phyloP scores from a whole-genome alignment of 2,113 vertebrate species.

The Cyphomyrus discorhynchus region DNA sequence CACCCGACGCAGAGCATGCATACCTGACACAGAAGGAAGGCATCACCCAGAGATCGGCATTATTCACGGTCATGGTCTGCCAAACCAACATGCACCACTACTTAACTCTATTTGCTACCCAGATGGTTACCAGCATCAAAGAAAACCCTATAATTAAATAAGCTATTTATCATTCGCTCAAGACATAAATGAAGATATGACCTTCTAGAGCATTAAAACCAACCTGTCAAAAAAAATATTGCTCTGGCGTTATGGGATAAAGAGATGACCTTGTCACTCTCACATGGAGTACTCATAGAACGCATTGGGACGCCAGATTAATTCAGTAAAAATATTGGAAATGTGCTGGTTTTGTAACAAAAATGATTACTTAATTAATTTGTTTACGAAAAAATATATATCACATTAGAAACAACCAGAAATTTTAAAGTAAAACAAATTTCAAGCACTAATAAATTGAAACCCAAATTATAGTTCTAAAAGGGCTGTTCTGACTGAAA shows the following conservation, averaged over 20 bases:
- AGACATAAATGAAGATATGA: background rate
- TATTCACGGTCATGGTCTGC: background rate
- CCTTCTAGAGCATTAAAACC: background rate
- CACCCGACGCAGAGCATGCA: conserved; percentile 68
- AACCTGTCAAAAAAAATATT: background rate
- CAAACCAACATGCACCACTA: background rate
- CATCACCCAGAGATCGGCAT: background rate
- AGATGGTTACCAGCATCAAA: background rate
- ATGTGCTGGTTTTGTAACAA: background rate
- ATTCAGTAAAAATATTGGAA: background rate
- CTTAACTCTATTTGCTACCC: background rate
- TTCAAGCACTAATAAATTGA: background rate
- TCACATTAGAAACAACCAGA: background rate
- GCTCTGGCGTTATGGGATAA: background rate
- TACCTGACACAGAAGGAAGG: conserved; percentile 55
- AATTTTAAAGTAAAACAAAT: background rate
- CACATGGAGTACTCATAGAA: background rate
- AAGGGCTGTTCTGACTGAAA: background rate
- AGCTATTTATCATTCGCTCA: background rate
- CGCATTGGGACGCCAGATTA: too few relatives aligned
- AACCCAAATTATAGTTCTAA: background rate
- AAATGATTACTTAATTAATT: background rate
- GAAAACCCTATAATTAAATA: background rate
- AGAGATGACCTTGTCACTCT: background rate
- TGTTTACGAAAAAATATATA: background rate